Evolutionary conservation across 1,140 invertebrate genomes (phyloP).

Genomic region (Drosophila setifemur): DNA sequence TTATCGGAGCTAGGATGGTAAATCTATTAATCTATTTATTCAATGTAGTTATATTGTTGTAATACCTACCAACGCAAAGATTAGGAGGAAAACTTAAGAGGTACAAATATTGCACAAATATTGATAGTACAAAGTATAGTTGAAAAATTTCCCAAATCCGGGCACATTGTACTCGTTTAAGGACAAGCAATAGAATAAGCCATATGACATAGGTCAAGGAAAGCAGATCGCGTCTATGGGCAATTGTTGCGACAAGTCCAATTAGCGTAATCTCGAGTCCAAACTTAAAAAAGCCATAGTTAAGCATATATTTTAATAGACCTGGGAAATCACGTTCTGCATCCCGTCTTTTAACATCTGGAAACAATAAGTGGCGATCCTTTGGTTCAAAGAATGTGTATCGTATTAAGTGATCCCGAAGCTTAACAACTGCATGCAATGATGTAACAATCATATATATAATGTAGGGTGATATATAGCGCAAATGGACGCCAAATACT

Average conservation of each 20-base stretch:
- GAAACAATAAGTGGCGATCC: conserved; percentile 91
- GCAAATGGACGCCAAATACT: conserved; percentile 84
- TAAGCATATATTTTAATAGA: conserved; percentile 94
- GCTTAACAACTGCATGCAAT: conserved; percentile 92
- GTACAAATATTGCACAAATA: conserved; percentile 94
- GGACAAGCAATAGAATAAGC: conserved; percentile 90
- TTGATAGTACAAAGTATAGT: conserved; percentile 89
- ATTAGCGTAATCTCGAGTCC: conserved; percentile 96
- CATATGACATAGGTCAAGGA: conserved; percentile 94
- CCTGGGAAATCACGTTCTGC: conserved; percentile 92
- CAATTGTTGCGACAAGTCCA: conserved; percentile 92
- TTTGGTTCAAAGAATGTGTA: conserved; percentile 22
- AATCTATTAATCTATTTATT: not conserved
- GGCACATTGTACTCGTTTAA: conserved; percentile 86
- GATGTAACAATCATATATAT: conserved; percentile 92
- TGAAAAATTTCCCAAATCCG: conserved; percentile 94
- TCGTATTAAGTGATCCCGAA: conserved; percentile 91
- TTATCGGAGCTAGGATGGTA: not conserved
- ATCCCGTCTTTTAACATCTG: conserved; percentile 88
- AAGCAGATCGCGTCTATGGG: conserved; percentile 94
- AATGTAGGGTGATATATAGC: conserved; percentile 91
- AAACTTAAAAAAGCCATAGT: conserved; percentile 97
- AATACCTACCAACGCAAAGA: conserved; percentile 86
- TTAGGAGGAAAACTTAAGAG: conserved; percentile 94
- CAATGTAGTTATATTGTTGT: not conserved